Percentiles rank a stretch among this genome's conserved stretches.
Conservation (phyloP, 1,140 invertebrate species). For the Eubasilissa regina region DNA sequence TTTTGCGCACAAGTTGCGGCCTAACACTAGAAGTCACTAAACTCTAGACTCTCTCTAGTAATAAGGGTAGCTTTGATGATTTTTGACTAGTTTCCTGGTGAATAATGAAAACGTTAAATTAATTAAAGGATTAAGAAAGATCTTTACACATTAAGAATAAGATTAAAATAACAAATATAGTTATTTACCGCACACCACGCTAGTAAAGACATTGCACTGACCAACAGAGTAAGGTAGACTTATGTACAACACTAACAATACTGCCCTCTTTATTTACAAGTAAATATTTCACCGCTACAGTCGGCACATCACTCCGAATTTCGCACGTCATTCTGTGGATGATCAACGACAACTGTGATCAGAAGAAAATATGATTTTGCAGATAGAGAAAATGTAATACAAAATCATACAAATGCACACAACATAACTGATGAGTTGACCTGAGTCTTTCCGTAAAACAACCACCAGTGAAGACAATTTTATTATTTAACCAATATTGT, state of each 20-base stretch:
- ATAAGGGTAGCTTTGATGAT: constrained; percentile 47
- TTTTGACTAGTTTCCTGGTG: constrained; percentile 51
- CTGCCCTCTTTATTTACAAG: neutral
- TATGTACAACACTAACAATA: neutral
- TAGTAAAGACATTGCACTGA: constrained; percentile 37
- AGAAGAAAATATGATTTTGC: neutral
- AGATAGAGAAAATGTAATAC: neutral
- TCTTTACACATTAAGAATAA: constrained; percentile 28
- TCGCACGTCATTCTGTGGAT: neutral
- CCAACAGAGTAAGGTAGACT: neutral
- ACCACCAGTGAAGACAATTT: no score
- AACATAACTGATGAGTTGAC: no score
- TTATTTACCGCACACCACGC: neutral
- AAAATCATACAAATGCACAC: no score
- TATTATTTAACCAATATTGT: no score
- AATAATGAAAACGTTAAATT: constrained; percentile 32
- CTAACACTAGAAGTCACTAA: constrained; percentile 27
- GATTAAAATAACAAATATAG: constrained; percentile 26
- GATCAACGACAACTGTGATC: neutral
- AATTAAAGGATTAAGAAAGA: constrained; percentile 38
- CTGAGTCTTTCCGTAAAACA: no score
- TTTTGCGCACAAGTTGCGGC: neutral
- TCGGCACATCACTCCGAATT: neutral
- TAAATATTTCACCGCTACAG: no score
- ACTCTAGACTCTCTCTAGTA: constrained; percentile 27